These are phyloP conservation scores for Equus quagga DNA, from an alignment of 2,113 vertebrate species.

Conservation along the genomic window DNA sequence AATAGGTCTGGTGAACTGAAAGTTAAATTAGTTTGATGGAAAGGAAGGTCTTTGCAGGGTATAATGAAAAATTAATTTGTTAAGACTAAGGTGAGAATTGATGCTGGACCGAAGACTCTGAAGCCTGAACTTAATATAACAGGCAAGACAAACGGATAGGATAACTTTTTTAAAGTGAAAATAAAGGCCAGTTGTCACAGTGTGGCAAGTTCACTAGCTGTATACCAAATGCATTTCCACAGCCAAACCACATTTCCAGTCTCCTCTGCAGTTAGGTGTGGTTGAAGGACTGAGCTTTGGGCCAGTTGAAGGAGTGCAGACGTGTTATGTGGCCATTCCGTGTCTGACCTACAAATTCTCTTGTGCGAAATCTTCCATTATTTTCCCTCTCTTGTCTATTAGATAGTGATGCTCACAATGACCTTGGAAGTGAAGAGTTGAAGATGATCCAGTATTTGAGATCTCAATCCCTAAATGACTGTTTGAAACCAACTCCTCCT, in stretches of 20 bases:
- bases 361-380: not conserved
- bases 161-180: not conserved
- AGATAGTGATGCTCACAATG: not conserved
- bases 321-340: not conserved
- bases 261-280: not conserved
- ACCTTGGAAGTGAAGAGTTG: not conserved
- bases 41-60: conserved; percentile 9
- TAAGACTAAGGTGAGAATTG: conserved; percentile 41
- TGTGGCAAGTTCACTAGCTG: not conserved
- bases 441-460: not conserved
- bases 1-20: not conserved
- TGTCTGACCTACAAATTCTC: not conserved
- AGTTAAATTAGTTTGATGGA: conserved; percentile 22
- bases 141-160: not conserved
- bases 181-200: not conserved
- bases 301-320: not conserved
- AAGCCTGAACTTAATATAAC: not conserved
- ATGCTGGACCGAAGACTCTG: not conserved
- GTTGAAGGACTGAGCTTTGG: not conserved
- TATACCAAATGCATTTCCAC: not conserved
- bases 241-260: not conserved
- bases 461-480: not conserved
- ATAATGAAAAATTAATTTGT: conserved; percentile 48
- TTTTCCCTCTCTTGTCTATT: not conserved
- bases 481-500: not conserved